Evolutionary conservation across 2,888 invertebrate species (phyloP).

Genomic region (Andrena chrysosceles): DNA sequence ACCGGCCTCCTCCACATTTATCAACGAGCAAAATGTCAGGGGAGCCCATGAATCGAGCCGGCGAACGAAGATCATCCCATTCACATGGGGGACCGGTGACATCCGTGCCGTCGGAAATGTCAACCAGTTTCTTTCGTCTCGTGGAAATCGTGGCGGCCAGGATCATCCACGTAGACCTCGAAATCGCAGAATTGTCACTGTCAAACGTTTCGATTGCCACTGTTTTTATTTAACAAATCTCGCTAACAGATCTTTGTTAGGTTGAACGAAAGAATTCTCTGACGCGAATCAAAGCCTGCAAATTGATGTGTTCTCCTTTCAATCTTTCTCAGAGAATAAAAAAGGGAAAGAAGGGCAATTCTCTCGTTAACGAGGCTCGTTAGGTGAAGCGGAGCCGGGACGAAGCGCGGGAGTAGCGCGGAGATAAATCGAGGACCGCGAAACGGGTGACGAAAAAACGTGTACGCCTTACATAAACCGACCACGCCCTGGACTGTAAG

Average conservation of each 20-base stretch:
- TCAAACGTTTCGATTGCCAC: not conserved
- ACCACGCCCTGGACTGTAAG: constrained; percentile 81
- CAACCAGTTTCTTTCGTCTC: not conserved
- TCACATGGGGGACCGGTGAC: constrained; percentile 54
- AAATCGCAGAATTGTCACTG: not conserved
- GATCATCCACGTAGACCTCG: too few relatives aligned
- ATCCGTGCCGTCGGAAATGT: constrained; percentile 44
- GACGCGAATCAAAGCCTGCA: constrained; percentile 22
- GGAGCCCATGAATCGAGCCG: constrained; percentile 70
- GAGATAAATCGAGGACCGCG: constrained; percentile 70
- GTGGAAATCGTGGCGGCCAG: not conserved
- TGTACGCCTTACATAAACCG: constrained; percentile 83
- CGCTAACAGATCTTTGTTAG: not conserved
- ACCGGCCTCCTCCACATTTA: constrained; percentile 65
- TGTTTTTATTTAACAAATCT: not conserved
- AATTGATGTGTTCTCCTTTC: constrained; percentile 32
- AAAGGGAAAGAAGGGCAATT: constrained; percentile 41
- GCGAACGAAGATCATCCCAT: constrained; percentile 67
- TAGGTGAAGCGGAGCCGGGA: constrained; percentile 5
- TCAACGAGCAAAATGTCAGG: constrained; percentile 70
- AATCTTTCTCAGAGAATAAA: constrained; percentile 36
- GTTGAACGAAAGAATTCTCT: constrained; percentile 9
- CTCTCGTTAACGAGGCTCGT: constrained; percentile 55
- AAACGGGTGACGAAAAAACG: constrained; percentile 81
- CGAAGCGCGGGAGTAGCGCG: constrained; percentile 59